Percentiles rank a stretch among this genome's conserved stretches.
phyloP scores from a whole-genome alignment of 2,797 vertebrate genomes.

The Bovichtus variegatus region DNA sequence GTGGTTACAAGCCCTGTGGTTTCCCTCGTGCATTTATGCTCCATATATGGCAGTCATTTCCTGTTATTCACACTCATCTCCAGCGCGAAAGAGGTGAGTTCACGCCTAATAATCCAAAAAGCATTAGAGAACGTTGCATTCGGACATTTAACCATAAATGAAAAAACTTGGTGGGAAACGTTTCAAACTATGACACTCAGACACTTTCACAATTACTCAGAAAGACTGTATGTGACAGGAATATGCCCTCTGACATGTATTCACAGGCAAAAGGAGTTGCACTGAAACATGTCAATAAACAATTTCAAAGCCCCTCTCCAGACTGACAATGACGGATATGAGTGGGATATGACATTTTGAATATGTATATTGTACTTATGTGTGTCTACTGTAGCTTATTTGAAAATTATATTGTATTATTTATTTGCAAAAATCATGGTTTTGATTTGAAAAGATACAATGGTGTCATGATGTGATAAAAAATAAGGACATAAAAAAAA shows the following conservation, averaged over 20 bases:
- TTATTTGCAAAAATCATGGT: not conserved
- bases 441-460: not conserved
- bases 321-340: slow-evolving; percentile 10
- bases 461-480: not conserved
- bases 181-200: not conserved
- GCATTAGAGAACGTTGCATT: not conserved
- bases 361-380: not conserved
- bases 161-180: not conserved
- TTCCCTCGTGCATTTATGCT: slow-evolving; percentile 30
- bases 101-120: slow-evolving; percentile 4
- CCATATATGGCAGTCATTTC: slow-evolving; percentile 37
- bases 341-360: not conserved
- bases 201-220: not conserved
- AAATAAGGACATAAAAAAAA: not conserved
- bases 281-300: slow-evolving; percentile 26
- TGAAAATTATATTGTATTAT: not conserved
- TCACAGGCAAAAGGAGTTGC: slow-evolving; percentile 8
- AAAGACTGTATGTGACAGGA: slow-evolving; percentile 29
- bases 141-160: not conserved
- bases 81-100: not conserved
- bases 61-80: slow-evolving; percentile 56
- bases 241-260: slow-evolving; percentile 34
- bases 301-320: slow-evolving; percentile 5
- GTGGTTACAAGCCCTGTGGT: slow-evolving; percentile 39
- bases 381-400: not conserved